A percentile compares a stretch with the other conserved stretches of the same genome.
Evolutionary conservation across 1,140 invertebrate genomes (phyloP).

Genomic region (Sitodiplosis mosellana): DNA sequence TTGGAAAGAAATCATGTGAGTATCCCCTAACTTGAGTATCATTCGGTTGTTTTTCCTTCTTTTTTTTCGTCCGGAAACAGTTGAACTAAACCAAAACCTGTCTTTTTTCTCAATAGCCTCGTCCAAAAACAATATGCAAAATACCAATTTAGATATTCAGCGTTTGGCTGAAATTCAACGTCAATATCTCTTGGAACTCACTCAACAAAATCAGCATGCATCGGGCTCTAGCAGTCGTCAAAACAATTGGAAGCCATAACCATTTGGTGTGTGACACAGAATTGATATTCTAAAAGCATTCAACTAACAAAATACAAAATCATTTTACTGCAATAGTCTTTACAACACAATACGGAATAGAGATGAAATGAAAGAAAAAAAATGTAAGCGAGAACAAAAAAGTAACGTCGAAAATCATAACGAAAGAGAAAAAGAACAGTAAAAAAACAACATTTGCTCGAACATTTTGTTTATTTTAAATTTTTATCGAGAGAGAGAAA

Average conservation of each 20-base stretch:
- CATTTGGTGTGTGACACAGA: not conserved
- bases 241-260: slow-evolving; percentile 25
- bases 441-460: too few species aligned
- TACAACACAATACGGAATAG: too few species aligned
- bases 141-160: slow-evolving; percentile 54
- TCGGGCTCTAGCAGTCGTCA: slow-evolving; percentile 18
- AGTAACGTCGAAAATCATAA: too few species aligned
- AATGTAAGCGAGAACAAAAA: too few species aligned
- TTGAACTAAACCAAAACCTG: not conserved
- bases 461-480: too few species aligned
- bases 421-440: too few species aligned
- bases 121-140: slow-evolving; percentile 32
- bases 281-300: too few species aligned
- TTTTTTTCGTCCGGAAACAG: not conserved
- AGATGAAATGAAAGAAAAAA: too few species aligned
- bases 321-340: too few species aligned
- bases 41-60: not conserved
- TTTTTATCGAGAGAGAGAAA: too few species aligned
- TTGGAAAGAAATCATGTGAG: slow-evolving; percentile 19
- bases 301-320: too few species aligned
- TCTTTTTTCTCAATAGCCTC: slow-evolving; percentile 15
- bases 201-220: slow-evolving; percentile 28
- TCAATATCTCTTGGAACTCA: slow-evolving; percentile 91
- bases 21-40: not conserved
- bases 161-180: slow-evolving; percentile 76